A percentile compares a stretch with the other conserved stretches of the same genome.
Evolutionary conservation across 2,888 invertebrate species (phyloP).

Genomic region (Onchidella celtica): DNA sequence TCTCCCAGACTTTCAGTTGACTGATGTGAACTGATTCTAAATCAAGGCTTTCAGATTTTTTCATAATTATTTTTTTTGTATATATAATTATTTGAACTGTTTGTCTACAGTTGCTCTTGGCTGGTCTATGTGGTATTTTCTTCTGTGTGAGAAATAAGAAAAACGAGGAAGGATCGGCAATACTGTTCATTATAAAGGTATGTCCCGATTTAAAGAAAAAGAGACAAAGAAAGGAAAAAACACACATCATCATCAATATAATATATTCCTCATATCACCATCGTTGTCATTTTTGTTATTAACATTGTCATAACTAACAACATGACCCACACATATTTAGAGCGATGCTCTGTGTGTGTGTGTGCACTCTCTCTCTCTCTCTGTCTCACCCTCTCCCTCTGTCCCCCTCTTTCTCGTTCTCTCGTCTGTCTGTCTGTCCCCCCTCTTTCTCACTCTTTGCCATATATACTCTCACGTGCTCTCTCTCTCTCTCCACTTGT

Average conservation of each 20-base stretch:
- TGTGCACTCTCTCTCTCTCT: too few relatives aligned
- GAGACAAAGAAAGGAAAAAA: too few relatives aligned
- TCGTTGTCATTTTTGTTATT: background rate
- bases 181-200: slow-evolving; percentile 28
- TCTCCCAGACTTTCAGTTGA: background rate
- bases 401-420: too few relatives aligned
- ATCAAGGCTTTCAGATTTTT: background rate
- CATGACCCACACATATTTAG: background rate
- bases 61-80: background rate
- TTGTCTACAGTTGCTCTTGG: slow-evolving; percentile 27
- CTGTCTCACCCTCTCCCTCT: too few relatives aligned
- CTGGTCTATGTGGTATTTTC: slow-evolving; percentile 33
- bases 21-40: background rate
- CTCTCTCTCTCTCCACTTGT: too few relatives aligned
- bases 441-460: too few relatives aligned
- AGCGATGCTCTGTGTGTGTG: too few relatives aligned
- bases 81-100: background rate
- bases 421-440: too few relatives aligned
- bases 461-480: too few relatives aligned
- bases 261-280: background rate
- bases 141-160: slow-evolving; percentile 30
- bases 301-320: background rate
- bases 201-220: too few relatives aligned
- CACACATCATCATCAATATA: background rate
- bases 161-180: slow-evolving; percentile 31